These are phyloP conservation scores for Cydia pomonella DNA, from an alignment of 1,140 invertebrate species.

Conservation along the genomic window DNA sequence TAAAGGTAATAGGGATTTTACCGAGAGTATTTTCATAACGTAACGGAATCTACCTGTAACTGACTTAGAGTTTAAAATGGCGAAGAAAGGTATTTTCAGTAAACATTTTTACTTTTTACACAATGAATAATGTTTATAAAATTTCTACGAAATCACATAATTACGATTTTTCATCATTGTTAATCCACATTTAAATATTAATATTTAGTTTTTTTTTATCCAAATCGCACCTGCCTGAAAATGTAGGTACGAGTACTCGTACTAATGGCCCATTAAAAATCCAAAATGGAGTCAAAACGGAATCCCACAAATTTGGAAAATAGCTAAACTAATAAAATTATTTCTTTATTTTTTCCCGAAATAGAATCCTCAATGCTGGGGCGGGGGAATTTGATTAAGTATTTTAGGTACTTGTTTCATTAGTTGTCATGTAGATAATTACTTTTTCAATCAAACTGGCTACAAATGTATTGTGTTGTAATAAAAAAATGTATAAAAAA, in stretches of 20 bases:
- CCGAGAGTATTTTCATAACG: slow-evolving; percentile 33
- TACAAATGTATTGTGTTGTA: background rate
- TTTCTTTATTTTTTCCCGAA: too few species aligned
- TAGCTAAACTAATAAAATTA: too few species aligned
- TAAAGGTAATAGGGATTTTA: slow-evolving; percentile 60
- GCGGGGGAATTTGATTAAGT: background rate
- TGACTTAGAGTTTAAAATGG: background rate
- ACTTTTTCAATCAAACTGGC: background rate
- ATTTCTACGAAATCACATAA: background rate
- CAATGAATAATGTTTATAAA: too few species aligned
- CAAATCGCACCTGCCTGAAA: too few species aligned
- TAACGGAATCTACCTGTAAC: slow-evolving; percentile 7
- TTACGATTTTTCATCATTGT: background rate
- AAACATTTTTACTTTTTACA: background rate
- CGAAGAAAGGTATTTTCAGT: background rate
- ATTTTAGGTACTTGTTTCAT: background rate
- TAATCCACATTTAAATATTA: background rate
- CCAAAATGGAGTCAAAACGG: too few species aligned
- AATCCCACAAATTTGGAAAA: too few species aligned
- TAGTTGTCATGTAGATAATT: background rate
- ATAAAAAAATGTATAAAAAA: slow-evolving; percentile 6
- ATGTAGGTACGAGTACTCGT: too few species aligned
- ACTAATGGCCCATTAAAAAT: too few species aligned
- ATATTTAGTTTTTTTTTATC: too few species aligned
- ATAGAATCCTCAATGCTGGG: too few species aligned